A percentile compares a stretch with the other conserved stretches of the same genome.
These are phyloP conservation scores for Chloebia gouldiae DNA, from an alignment of 2,113 vertebrate species.

Conservation along the genomic window DNA sequence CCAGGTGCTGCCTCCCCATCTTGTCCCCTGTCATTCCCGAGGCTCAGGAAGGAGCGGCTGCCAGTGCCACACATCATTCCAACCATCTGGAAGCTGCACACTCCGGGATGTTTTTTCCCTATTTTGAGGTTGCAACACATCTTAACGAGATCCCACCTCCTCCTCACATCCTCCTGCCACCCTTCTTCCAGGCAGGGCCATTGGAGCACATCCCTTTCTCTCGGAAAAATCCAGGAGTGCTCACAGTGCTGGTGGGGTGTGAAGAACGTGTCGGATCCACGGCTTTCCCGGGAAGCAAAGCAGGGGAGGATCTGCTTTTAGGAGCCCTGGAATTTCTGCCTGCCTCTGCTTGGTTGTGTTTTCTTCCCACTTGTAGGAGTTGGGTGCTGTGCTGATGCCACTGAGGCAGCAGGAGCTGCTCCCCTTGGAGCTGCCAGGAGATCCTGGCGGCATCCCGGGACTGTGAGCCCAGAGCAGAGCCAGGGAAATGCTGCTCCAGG, in stretches of 20 bases:
- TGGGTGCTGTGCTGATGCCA: not conserved
- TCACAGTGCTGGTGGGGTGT: not conserved
- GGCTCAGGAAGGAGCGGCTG: not conserved
- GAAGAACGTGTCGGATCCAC: not conserved
- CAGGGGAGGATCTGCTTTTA: not conserved
- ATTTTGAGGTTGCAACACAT: not conserved
- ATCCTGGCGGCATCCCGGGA: not conserved
- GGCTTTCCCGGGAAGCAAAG: not conserved
- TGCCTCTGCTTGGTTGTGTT: not conserved
- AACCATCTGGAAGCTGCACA: not conserved
- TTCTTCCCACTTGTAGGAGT: not conserved
- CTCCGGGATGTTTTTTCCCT: not conserved
- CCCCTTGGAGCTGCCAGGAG: not conserved
- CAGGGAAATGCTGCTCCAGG: not conserved
- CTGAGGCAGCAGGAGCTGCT: not conserved
- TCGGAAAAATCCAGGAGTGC: not conserved
- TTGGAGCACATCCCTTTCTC: fast-evolving
- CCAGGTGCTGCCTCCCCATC: not conserved
- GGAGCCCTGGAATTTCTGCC: not conserved
- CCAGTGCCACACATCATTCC: fast-evolving
- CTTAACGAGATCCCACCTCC: not conserved
- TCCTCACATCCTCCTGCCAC: not conserved
- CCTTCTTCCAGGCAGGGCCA: not conserved
- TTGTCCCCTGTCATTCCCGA: not conserved
- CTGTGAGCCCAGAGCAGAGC: fast-evolving